phyloP scores from a whole-genome alignment of 2,113 vertebrate species.

The Otis tarda region DNA sequence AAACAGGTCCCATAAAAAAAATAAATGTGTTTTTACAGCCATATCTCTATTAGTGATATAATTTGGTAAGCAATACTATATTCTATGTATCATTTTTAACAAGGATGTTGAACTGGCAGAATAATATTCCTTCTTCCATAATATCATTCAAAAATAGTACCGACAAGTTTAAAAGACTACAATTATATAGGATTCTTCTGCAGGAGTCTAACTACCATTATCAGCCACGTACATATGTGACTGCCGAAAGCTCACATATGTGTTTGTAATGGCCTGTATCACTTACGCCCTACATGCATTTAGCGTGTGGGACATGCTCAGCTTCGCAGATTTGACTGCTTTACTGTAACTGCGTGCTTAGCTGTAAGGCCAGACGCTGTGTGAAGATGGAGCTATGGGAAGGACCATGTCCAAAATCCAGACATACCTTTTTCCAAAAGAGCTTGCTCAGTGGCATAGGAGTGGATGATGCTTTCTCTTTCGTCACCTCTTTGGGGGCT shows the following conservation, averaged over 20 bases:
- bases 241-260: fast-evolving
- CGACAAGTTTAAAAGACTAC: background rate
- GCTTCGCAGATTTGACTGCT: background rate
- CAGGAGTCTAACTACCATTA: background rate
- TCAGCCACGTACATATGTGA: fast-evolving
- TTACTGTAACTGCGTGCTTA: fast-evolving
- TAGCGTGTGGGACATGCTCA: background rate
- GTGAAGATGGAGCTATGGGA: background rate
- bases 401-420: background rate
- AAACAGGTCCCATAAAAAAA: background rate
- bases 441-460: constrained; percentile 72
- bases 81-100: background rate
- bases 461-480: constrained; percentile 63
- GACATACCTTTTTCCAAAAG: constrained; percentile 81
- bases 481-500: constrained; percentile 37
- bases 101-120: fast-evolving
- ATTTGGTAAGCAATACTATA: background rate
- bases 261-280: fast-evolving
- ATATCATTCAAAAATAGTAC: background rate
- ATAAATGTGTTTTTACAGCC: fast-evolving
- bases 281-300: fast-evolving
- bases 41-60: background rate
- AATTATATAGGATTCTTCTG: background rate
- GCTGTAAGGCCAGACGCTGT: fast-evolving
- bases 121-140: background rate